phyloP scores from a whole-genome alignment of 2,888 invertebrate genomes.

The Eledona agricola region DNA sequence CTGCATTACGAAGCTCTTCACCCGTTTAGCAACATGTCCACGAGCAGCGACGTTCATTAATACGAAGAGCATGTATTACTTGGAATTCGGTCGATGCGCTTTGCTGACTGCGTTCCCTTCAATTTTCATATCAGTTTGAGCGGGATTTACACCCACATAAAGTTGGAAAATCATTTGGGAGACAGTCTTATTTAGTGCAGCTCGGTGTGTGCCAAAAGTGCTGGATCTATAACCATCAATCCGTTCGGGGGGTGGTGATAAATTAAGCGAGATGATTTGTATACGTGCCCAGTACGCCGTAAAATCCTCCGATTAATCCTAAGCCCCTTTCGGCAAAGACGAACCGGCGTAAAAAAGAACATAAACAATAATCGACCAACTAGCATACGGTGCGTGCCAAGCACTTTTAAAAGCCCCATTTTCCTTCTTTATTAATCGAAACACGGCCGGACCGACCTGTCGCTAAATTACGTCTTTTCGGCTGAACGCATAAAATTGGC shows the following conservation, averaged over 20 bases:
- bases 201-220: constrained; percentile 15
- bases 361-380: constrained; percentile 38
- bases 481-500: constrained; percentile 25
- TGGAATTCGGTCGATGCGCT: too few relatives aligned
- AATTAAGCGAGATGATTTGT: constrained; percentile 43
- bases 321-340: constrained; percentile 40
- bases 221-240: constrained; percentile 28
- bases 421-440: constrained; percentile 28
- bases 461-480: constrained; percentile 26
- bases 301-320: constrained; percentile 41
- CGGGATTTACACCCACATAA: too few relatives aligned
- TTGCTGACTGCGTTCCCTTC: too few relatives aligned
- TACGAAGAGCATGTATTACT: too few relatives aligned
- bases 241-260: constrained; percentile 34
- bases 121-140: too few relatives aligned
- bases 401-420: constrained; percentile 38
- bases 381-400: constrained; percentile 38
- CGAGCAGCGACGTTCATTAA: too few relatives aligned
- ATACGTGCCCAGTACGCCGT: constrained; percentile 39
- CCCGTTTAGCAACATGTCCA: constrained; percentile 1
- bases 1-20: constrained; percentile 21
- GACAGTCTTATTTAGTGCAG: too few relatives aligned
- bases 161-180: neutral
- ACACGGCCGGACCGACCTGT: constrained; percentile 21
- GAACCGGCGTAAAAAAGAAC: constrained; percentile 27